These are phyloP conservation scores for Empidonax alnorum DNA, from an alignment of 2,113 vertebrate genomes.

Conservation along the genomic window DNA sequence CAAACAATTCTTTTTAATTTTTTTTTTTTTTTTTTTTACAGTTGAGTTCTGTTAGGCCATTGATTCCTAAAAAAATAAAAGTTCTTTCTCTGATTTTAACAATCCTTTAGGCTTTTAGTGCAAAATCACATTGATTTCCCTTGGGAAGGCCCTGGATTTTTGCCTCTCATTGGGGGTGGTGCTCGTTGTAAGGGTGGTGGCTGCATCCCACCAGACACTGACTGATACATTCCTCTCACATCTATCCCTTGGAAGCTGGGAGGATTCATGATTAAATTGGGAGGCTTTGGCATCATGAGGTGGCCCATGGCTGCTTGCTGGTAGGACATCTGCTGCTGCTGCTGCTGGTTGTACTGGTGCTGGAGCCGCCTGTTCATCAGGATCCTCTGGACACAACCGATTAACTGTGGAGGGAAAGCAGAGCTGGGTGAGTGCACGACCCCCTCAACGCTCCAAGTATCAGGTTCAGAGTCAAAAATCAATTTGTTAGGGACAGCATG, in stretches of 20 bases:
- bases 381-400: slow-evolving; percentile 95
- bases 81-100: slow-evolving; percentile 78
- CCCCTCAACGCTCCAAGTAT: slow-evolving; percentile 16
- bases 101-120: slow-evolving; percentile 81
- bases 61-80: slow-evolving; percentile 87
- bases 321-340: slow-evolving; percentile 88
- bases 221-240: slow-evolving; percentile 94
- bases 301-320: slow-evolving; percentile 87
- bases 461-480: slow-evolving; percentile 73
- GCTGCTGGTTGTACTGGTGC: slow-evolving; percentile 86
- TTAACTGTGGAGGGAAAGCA: slow-evolving; percentile 82
- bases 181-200: slow-evolving; percentile 85
- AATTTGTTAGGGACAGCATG: slow-evolving; percentile 61
- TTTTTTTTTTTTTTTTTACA: slow-evolving; percentile 60
- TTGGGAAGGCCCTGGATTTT: slow-evolving; percentile 93
- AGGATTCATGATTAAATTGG: slow-evolving; percentile 81
- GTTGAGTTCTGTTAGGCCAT: slow-evolving; percentile 85
- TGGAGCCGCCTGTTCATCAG: slow-evolving; percentile 94
- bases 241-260: slow-evolving; percentile 88
- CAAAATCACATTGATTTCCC: slow-evolving; percentile 90
- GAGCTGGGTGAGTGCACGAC: slow-evolving; percentile 17
- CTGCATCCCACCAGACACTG: slow-evolving; percentile 79
- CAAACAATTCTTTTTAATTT: slow-evolving; percentile 65
- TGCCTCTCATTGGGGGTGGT: slow-evolving; percentile 85
- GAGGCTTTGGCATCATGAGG: slow-evolving; percentile 83